Percentiles rank a stretch among this genome's conserved stretches.
Evolutionary conservation across 2,113 vertebrate genomes (phyloP).

Genomic region (Ovibos moschatus): DNA sequence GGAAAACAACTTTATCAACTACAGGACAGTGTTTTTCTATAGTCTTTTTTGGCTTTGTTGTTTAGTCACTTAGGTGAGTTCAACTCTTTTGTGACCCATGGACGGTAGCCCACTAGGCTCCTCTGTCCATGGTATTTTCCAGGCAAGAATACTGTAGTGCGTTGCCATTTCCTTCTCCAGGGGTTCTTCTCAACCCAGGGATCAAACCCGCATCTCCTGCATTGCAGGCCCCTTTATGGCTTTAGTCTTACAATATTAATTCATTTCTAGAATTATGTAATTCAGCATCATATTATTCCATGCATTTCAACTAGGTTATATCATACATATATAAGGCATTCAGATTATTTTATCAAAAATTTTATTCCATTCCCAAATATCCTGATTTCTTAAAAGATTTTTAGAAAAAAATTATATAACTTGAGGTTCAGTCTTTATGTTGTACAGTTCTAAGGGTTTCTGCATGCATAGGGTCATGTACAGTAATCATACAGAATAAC

Average conservation of each 20-base stretch:
- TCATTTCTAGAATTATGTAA: not conserved
- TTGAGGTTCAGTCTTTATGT: not conserved
- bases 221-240: not conserved
- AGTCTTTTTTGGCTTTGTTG: not conserved
- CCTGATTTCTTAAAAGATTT: not conserved
- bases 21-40: not conserved
- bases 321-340: not conserved
- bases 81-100: not conserved
- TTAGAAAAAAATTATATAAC: not conserved
- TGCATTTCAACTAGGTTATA: not conserved
- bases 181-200: not conserved
- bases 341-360: not conserved
- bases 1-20: not conserved
- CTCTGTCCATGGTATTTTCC: not conserved
- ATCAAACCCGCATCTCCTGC: fast-evolving
- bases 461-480: not conserved
- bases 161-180: not conserved
- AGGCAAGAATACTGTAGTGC: not conserved
- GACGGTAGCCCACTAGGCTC: not conserved
- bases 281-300: not conserved
- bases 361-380: not conserved
- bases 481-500: not conserved
- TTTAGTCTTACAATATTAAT: not conserved
- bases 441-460: not conserved
- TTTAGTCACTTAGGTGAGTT: not conserved